phyloP scores from a whole-genome alignment of 2,113 vertebrate species.

The Elephantulus edwardii region DNA sequence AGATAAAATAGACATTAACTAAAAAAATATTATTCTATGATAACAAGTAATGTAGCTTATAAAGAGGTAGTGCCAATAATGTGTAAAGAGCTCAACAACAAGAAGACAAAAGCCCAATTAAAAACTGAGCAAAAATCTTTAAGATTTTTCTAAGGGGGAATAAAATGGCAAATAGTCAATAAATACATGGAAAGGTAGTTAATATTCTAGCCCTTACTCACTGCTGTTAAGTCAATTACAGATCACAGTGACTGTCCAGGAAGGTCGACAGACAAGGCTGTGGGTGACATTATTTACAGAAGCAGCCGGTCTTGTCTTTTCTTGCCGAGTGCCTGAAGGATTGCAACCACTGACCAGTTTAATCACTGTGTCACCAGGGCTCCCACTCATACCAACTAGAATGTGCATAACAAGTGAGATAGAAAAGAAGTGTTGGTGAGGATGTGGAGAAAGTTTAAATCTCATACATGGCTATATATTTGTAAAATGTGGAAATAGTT shows the following conservation, averaged over 20 bases:
- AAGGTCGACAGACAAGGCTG: no score
- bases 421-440: conserved; percentile 36
- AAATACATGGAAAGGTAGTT: conserved; percentile 9
- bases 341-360: not conserved
- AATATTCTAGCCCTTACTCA: not conserved
- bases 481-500: conserved; percentile 34
- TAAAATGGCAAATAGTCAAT: not conserved
- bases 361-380: not conserved
- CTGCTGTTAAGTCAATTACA: no score
- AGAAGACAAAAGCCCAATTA: conserved; percentile 30
- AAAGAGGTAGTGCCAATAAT: not conserved
- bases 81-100: conserved; percentile 42
- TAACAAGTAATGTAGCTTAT: no score
- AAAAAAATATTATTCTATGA: no score
- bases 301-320: not conserved
- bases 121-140: conserved; percentile 15
- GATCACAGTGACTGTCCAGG: no score
- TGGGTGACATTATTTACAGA: no score
- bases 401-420: not conserved
- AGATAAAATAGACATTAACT: no score
- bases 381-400: not conserved
- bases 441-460: not conserved
- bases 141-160: conserved; percentile 24
- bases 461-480: not conserved
- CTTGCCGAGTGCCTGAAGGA: no score